Percentiles rank a stretch among this genome's conserved stretches.
phyloP scores from a whole-genome alignment of 2,888 invertebrate genomes.

The Stenoptilia bipunctidactyla region DNA sequence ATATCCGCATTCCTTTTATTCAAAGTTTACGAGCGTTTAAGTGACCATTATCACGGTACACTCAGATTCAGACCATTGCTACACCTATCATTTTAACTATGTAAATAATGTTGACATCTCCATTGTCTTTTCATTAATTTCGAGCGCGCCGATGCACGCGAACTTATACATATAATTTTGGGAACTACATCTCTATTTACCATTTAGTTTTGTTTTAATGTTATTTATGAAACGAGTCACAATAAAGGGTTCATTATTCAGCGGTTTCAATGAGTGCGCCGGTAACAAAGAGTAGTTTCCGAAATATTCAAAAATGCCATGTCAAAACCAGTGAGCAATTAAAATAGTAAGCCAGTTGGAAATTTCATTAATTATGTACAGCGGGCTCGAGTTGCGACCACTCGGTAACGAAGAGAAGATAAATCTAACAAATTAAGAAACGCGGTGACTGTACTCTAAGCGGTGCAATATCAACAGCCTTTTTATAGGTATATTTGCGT shows the following conservation, averaged over 20 bases:
- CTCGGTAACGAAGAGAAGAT: no score
- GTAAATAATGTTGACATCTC: no score
- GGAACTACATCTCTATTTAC: no score
- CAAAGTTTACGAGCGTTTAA: constrained; percentile 34
- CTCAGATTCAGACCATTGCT: constrained; percentile 12
- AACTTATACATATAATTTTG: no score
- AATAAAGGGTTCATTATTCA: not conserved
- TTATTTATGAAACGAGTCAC: not conserved
- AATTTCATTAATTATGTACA: constrained; percentile 64
- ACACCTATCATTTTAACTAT: no score
- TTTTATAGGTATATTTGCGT: no score
- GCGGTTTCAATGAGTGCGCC: constrained; percentile 19
- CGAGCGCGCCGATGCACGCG: no score
- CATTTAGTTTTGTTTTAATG: not conserved
- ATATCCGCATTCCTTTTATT: constrained; percentile 15
- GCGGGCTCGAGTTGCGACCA: no score
- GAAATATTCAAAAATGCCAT: constrained; percentile 60
- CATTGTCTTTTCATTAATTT: no score
- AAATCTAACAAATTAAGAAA: no score
- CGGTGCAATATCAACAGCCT: no score
- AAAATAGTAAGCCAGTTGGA: constrained; percentile 67
- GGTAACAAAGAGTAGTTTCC: constrained; percentile 59
- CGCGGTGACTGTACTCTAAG: no score
- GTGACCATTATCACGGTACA: constrained; percentile 35
- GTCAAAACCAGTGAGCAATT: constrained; percentile 62